phyloP scores from a whole-genome alignment of 2,113 vertebrate genomes.

The Syngnathoides biaculeatus region DNA sequence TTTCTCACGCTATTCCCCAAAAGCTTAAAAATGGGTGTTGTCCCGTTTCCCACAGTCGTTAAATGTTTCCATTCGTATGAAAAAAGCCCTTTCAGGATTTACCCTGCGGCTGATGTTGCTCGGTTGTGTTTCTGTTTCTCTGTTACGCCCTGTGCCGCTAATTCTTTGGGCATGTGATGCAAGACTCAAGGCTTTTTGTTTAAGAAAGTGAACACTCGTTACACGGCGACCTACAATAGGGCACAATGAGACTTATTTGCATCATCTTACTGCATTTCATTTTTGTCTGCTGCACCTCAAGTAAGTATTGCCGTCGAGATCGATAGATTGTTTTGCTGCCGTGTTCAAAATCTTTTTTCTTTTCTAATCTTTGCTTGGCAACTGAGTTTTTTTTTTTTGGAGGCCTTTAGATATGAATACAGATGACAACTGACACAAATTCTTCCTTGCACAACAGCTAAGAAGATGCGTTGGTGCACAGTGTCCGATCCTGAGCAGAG shows the following conservation, averaged over 20 bases:
- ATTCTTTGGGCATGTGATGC: constrained; percentile 21
- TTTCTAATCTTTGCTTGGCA: constrained; percentile 2
- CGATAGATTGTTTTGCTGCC: background rate
- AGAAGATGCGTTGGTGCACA: constrained; percentile 88
- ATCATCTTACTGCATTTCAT: constrained; percentile 39
- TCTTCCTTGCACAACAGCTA: constrained; percentile 63
- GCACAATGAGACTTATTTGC: constrained; percentile 50
- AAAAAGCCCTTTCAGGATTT: constrained; percentile 49
- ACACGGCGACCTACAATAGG: constrained; percentile 6
- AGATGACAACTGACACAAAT: background rate
- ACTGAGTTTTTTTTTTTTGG: background rate
- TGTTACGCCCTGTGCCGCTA: constrained; percentile 16
- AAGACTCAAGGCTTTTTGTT: constrained; percentile 20
- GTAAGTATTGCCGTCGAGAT: constrained; percentile 50
- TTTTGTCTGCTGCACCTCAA: constrained; percentile 35
- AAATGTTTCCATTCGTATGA: constrained; percentile 67
- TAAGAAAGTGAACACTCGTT: constrained; percentile 1
- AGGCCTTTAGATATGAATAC: constrained; percentile 7
- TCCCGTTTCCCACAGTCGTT: background rate
- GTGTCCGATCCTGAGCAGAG: constrained; percentile 83
- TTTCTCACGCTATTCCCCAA: background rate
- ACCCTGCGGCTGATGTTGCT: constrained; percentile 44
- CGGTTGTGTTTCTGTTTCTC: constrained; percentile 41
- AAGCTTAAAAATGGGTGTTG: constrained; percentile 2
- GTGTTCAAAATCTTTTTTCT: background rate